These are phyloP conservation scores for Agelastica alni DNA, from an alignment of 2,888 invertebrate genomes.

Conservation along the genomic window DNA sequence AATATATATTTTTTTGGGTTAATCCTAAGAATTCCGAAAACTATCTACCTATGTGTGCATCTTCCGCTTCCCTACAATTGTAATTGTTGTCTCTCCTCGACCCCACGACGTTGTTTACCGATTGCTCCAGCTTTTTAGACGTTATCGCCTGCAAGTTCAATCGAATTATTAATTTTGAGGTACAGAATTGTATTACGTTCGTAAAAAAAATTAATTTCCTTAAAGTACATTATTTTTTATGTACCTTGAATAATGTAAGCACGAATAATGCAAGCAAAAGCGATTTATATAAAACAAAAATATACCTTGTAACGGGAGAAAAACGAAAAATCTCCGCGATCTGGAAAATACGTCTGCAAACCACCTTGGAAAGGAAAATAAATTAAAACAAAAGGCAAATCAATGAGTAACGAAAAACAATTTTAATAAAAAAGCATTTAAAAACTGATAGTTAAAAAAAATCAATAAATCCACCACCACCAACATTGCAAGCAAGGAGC, in stretches of 20 bases:
- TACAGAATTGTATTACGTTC: no score
- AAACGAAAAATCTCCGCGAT: slow-evolving; percentile 53
- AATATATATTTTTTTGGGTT: slow-evolving; percentile 26
- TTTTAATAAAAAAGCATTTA: no score
- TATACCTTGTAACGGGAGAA: slow-evolving; percentile 53
- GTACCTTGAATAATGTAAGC: no score
- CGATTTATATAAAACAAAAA: slow-evolving; percentile 32
- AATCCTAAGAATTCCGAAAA: slow-evolving; percentile 32
- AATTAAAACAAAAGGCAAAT: slow-evolving; percentile 40
- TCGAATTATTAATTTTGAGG: no score
- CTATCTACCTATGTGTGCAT: slow-evolving; percentile 53
- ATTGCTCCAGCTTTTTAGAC: slow-evolving; percentile 46
- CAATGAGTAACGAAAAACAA: slow-evolving; percentile 24
- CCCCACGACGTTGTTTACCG: slow-evolving; percentile 38
- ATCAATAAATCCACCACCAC: no score
- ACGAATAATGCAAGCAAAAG: slow-evolving; percentile 28
- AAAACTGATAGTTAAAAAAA: no score
- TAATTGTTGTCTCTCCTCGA: slow-evolving; percentile 51
- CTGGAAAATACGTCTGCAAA: slow-evolving; percentile 54
- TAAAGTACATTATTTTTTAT: no score
- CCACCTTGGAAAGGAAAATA: slow-evolving; percentile 45
- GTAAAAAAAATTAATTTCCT: no score
- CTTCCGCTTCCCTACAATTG: slow-evolving; percentile 52
- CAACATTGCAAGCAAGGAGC: not conserved
- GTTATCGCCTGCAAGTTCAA: slow-evolving; percentile 51